Percentiles rank a stretch among this genome's conserved stretches.
Conservation (phyloP, 2,888 invertebrate genomes). For the Cynaeus angustus region DNA sequence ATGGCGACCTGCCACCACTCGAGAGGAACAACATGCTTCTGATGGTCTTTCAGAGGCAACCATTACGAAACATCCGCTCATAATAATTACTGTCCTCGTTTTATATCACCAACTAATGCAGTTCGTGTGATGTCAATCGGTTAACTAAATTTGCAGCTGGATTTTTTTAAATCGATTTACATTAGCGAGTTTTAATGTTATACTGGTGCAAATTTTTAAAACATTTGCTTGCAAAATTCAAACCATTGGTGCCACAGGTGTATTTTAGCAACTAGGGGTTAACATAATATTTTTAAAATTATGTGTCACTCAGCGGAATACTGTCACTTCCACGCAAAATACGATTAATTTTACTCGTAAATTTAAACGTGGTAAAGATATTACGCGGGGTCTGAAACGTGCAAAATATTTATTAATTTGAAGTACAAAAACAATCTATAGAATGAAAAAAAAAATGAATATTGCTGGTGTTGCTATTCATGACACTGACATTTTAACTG, state of each 20-base stretch:
- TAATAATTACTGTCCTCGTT: conserved; percentile 40
- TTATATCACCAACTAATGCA: conserved; percentile 27
- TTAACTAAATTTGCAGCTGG: conserved; percentile 25
- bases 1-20: conserved; percentile 36
- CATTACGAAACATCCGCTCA: conserved; percentile 40
- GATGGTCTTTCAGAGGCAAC: conserved; percentile 38
- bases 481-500: too few relatives aligned
- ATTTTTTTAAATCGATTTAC: neutral
- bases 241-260: neutral
- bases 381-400: too few relatives aligned
- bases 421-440: too few relatives aligned
- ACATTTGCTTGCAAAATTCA: neutral
- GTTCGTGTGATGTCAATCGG: conserved; percentile 25
- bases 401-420: too few relatives aligned
- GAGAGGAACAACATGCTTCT: conserved; percentile 43
- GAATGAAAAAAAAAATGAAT: too few relatives aligned
- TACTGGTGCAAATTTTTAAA: neutral
- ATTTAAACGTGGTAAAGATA: too few relatives aligned
- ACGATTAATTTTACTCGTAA: too few relatives aligned
- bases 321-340: too few relatives aligned
- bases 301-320: too few relatives aligned
- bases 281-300: too few relatives aligned
- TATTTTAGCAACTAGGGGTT: too few relatives aligned
- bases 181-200: neutral
- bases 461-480: too few relatives aligned